Conservation (phyloP, 2,888 invertebrate species). For the Galerucella nymphaeae region DNA sequence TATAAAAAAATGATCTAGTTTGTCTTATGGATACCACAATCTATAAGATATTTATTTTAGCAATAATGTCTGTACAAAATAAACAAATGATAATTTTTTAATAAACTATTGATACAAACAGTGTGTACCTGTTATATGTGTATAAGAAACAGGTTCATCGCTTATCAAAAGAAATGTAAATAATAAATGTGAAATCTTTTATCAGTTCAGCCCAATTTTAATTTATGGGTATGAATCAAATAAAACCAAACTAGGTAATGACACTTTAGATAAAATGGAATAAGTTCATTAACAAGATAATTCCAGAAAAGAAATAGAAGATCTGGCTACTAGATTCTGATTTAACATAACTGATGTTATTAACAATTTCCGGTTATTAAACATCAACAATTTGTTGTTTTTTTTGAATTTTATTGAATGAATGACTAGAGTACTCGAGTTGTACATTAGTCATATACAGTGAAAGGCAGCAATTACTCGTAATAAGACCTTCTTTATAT, state of each 20-base stretch:
- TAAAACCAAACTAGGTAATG: neutral
- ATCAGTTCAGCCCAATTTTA: conserved; percentile 3
- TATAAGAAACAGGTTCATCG: neutral
- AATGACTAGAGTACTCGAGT: neutral
- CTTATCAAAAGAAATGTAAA: conserved; percentile 6
- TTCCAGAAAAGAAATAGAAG: neutral
- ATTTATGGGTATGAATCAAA: neutral
- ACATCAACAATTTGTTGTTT: conserved; percentile 10
- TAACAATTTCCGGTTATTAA: conserved; percentile 35
- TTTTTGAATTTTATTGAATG: conserved; percentile 4
- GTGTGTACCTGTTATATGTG: neutral
- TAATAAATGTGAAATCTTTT: neutral
- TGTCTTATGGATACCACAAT: neutral
- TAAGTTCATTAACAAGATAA: neutral
- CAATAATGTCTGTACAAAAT: neutral
- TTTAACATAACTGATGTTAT: conserved; percentile 32
- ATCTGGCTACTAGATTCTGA: conserved; percentile 11
- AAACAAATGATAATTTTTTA: conserved; percentile 5
- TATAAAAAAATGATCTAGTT: neutral
- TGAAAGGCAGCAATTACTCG: conserved; percentile 4
- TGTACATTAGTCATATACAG: conserved; percentile 8
- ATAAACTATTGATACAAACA: neutral
- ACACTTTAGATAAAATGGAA: neutral
- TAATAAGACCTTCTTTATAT: neutral
- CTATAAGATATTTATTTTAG: conserved; percentile 3